These are phyloP conservation scores for Mythimna ferrago DNA, from an alignment of 2,888 invertebrate species.

Conservation along the genomic window DNA sequence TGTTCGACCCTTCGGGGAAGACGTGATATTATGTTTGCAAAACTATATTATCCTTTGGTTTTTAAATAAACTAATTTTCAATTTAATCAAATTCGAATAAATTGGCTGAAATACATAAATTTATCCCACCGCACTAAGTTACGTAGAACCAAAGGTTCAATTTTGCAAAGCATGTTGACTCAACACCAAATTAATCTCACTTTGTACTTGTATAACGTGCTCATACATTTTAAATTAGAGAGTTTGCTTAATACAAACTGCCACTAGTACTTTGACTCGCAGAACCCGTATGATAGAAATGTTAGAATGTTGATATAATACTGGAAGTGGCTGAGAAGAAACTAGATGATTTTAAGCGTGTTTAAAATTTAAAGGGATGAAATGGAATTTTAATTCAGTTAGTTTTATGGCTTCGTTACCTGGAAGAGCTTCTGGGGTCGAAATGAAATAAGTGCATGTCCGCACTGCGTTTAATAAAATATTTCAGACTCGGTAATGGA, in stretches of 20 bases:
- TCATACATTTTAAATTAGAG: conserved; percentile 75
- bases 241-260: conserved; percentile 72
- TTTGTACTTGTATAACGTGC: conserved; percentile 63
- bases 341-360: conserved; percentile 32
- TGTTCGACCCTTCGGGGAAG: neutral
- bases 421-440: neutral
- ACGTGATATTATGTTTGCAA: neutral
- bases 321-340: conserved; percentile 45
- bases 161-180: conserved; percentile 72
- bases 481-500: neutral
- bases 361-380: conserved; percentile 23
- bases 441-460: conserved; percentile 12
- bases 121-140: conserved; percentile 5
- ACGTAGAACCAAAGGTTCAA: conserved; percentile 55
- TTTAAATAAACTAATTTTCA: neutral
- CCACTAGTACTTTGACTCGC: conserved; percentile 55
- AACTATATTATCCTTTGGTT: neutral
- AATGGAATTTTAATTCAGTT: conserved; percentile 30
- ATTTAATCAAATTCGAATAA: conserved; percentile 1
- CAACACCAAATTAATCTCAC: conserved; percentile 71
- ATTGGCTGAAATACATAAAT: conserved; percentile 1
- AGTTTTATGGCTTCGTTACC: conserved; percentile 8
- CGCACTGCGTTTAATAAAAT: conserved; percentile 22
- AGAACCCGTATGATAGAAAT: conserved; percentile 60
- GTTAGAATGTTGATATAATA: conserved; percentile 59